Conservation (phyloP, 1,140 invertebrate genomes). For the Drosophila hydei region DNA sequence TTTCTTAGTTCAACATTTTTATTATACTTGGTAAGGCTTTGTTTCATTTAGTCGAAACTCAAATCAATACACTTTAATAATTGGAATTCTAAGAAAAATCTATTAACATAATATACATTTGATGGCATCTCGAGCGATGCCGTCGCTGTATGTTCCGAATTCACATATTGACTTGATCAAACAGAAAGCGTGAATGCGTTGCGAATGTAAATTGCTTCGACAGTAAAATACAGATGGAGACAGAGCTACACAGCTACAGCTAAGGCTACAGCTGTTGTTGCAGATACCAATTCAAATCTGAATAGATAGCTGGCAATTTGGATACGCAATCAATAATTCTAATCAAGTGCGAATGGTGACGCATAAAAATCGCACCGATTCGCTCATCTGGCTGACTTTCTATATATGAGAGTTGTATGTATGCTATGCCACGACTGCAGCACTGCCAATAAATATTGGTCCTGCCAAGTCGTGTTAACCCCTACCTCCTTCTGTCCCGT, state of each 20-base stretch:
- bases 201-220: slow-evolving; percentile 12
- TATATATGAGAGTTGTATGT: background rate
- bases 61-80: no score
- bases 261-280: slow-evolving; percentile 10
- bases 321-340: slow-evolving; percentile 80
- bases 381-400: slow-evolving; percentile 40
- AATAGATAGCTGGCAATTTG: slow-evolving; percentile 70
- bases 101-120: slow-evolving; percentile 1
- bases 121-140: no score
- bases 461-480: slow-evolving; percentile 21
- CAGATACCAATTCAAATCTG: slow-evolving; percentile 23
- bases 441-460: slow-evolving; percentile 67
- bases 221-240: slow-evolving; percentile 11
- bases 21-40: no score
- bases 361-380: slow-evolving; percentile 62
- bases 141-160: background rate
- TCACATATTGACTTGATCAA: slow-evolving; percentile 9
- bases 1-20: no score
- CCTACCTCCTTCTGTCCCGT: slow-evolving; percentile 9
- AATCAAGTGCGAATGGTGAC: slow-evolving; percentile 77
- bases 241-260: background rate
- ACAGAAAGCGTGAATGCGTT: slow-evolving; percentile 11
- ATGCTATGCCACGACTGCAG: slow-evolving; percentile 29
- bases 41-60: no score
- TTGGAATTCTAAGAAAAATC: background rate